Percentiles rank a stretch among this genome's conserved stretches.
These are phyloP conservation scores for Etheostoma nigrum DNA, from an alignment of 2,797 vertebrate genomes.

Conservation along the genomic window DNA sequence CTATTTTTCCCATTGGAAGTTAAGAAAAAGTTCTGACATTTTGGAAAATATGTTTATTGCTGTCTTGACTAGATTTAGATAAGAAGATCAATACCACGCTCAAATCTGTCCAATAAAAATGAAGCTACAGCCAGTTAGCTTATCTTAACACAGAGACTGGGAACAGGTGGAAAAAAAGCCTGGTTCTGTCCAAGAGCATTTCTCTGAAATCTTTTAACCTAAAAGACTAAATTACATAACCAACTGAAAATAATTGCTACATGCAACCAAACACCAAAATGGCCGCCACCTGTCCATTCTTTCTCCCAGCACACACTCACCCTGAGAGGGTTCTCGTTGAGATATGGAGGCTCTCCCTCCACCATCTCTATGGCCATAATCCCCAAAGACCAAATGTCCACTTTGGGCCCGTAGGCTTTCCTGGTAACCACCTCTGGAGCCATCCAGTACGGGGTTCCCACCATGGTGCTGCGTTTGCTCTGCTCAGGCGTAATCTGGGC, in stretches of 20 bases:
- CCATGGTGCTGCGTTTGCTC: constrained; percentile 99
- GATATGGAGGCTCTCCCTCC: constrained; percentile 97
- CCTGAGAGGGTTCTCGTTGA: constrained; percentile 97
- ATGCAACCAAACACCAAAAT: background rate
- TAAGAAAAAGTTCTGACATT: background rate
- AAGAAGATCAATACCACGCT: background rate
- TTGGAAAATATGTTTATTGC: background rate
- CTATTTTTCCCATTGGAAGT: background rate
- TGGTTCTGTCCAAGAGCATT: background rate
- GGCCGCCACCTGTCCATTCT: background rate
- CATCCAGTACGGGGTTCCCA: constrained; percentile 99
- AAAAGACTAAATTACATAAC: too few species aligned
- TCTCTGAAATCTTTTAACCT: background rate
- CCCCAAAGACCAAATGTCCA: constrained; percentile 98
- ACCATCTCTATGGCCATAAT: constrained; percentile 99
- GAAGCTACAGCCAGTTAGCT: background rate
- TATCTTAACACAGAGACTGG: background rate
- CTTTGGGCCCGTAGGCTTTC: constrained; percentile 98
- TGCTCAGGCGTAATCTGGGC: constrained; percentile 99
- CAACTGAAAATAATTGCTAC: too few species aligned
- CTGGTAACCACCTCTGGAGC: constrained; percentile 97
- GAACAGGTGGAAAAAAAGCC: background rate
- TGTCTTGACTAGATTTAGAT: background rate
- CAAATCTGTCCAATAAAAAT: background rate
- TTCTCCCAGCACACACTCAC: constrained; percentile 80